Conservation (phyloP, 2,888 invertebrate species). For the Xylophagus ater region DNA sequence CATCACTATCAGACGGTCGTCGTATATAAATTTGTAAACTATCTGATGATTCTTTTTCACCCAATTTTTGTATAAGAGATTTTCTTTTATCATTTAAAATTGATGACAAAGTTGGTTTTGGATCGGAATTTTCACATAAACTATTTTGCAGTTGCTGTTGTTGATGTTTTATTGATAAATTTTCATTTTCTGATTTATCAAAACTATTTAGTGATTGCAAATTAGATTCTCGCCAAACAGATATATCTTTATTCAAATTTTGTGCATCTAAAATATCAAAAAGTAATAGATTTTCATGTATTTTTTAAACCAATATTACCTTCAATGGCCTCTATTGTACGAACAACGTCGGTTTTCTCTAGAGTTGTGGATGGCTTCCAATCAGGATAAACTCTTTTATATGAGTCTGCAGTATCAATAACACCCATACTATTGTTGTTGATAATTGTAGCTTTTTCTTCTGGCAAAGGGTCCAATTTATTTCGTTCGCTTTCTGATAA, state of each 20-base stretch:
- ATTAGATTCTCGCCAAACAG: constrained; percentile 63
- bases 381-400: constrained; percentile 57
- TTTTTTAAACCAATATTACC: constrained; percentile 42
- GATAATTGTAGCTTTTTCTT: constrained; percentile 49
- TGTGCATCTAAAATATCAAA: constrained; percentile 25
- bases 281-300: constrained; percentile 16
- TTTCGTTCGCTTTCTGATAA: constrained; percentile 66
- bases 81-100: constrained; percentile 52
- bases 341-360: constrained; percentile 72
- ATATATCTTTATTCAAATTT: constrained; percentile 46
- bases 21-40: constrained; percentile 49
- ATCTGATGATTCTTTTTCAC: constrained; percentile 42
- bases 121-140: too few relatives aligned
- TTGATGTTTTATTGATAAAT: constrained; percentile 48
- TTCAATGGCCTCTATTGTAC: constrained; percentile 78
- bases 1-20: constrained; percentile 35
- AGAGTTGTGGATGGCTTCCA: constrained; percentile 70
- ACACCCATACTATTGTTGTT: constrained; percentile 22
- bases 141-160: too few relatives aligned
- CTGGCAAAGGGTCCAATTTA: constrained; percentile 62
- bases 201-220: constrained; percentile 50
- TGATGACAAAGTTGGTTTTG: too few relatives aligned
- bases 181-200: constrained; percentile 50
- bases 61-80: constrained; percentile 45
- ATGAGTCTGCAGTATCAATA: constrained; percentile 32